A percentile compares a stretch with the other conserved stretches of the same genome.
Evolutionary conservation across 2,888 invertebrate genomes (phyloP).

Genomic region (Lacanobia wlatinum): DNA sequence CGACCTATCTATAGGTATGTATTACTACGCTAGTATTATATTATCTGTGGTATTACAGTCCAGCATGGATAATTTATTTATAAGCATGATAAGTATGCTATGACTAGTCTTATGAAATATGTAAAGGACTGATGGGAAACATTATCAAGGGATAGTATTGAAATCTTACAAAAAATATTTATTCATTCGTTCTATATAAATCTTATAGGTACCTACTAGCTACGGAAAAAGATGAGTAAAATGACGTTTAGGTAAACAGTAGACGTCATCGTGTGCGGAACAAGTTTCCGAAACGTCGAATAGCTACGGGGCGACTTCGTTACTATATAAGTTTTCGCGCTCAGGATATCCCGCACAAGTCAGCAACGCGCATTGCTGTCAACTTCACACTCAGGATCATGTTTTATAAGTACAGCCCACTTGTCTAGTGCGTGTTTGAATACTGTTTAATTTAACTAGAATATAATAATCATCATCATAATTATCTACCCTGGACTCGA

Average conservation of each 20-base stretch:
- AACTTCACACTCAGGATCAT: background rate
- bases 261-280: background rate
- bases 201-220: background rate
- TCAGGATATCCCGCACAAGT: background rate
- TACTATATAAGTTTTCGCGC: slow-evolving; percentile 3
- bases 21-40: no score
- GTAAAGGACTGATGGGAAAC: background rate
- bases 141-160: background rate
- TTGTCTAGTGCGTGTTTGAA: slow-evolving; percentile 3
- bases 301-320: background rate
- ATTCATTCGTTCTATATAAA: background rate
- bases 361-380: background rate
- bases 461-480: background rate
- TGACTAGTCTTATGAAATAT: no score
- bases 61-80: no score
- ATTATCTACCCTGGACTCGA: background rate
- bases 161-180: no score
- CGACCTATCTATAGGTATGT: no score
- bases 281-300: background rate
- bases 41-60: no score
- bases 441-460: background rate
- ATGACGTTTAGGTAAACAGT: background rate
- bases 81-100: no score
- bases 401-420: background rate
- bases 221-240: background rate